phyloP scores from a whole-genome alignment of 2,888 invertebrate genomes.

The Tolmerus cingulatus region DNA sequence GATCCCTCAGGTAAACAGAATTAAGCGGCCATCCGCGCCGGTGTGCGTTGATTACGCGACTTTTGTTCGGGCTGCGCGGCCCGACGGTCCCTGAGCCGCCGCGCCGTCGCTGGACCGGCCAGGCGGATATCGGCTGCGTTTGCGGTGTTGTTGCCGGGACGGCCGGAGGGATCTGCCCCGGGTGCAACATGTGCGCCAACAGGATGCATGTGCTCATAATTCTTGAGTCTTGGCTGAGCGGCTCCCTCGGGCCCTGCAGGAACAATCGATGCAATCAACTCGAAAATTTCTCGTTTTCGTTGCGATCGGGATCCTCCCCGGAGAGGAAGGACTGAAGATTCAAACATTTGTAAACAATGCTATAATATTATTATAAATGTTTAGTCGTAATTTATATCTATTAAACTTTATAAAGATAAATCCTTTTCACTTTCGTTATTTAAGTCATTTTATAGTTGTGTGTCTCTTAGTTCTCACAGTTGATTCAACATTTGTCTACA shows the following conservation, averaged over 20 bases:
- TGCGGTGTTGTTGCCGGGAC: neutral
- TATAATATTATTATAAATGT: too few relatives aligned
- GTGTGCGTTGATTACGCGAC: conserved; percentile 33
- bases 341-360: neutral
- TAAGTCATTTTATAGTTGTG: too few relatives aligned
- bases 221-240: neutral
- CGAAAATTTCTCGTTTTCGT: conserved; percentile 24
- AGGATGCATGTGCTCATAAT: conserved; percentile 38
- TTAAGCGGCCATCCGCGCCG: neutral
- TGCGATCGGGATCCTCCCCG: neutral
- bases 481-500: too few relatives aligned
- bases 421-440: too few relatives aligned
- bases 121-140: conserved; percentile 7
- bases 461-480: too few relatives aligned
- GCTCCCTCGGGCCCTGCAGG: neutral
- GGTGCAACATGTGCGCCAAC: conserved; percentile 35
- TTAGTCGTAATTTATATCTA: too few relatives aligned
- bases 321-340: neutral
- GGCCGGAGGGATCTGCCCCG: conserved; percentile 12
- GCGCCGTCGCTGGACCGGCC: neutral
- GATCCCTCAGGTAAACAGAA: neutral
- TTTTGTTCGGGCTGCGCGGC: conserved; percentile 12
- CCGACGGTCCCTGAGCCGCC: neutral
- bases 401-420: too few relatives aligned
- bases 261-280: conserved; percentile 30